phyloP scores from a whole-genome alignment of 2,888 invertebrate species.

The Neoaliturus tenellus region DNA sequence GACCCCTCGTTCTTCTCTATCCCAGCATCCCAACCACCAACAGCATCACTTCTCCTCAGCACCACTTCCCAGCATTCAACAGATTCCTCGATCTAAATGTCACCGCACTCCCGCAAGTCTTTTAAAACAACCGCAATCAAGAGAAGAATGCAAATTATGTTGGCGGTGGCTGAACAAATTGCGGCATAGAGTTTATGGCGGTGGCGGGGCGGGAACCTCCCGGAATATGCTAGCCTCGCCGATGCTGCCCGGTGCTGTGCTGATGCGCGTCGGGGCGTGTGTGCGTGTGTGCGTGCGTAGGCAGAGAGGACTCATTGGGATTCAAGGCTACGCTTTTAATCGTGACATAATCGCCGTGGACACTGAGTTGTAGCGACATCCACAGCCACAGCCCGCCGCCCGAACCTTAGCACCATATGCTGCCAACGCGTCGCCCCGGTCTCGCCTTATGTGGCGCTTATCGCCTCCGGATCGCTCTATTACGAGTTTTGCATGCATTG shows the following conservation, averaged over 20 bases:
- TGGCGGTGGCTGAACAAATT: not conserved
- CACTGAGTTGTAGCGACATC: not conserved
- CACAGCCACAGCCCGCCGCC: no score
- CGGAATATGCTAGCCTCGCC: no score
- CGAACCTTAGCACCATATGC: not conserved
- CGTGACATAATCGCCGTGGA: conserved; percentile 38
- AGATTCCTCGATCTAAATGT: conserved; percentile 13
- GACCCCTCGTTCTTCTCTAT: no score
- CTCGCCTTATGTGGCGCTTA: not conserved
- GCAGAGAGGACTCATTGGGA: conserved; percentile 15
- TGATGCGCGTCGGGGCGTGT: no score
- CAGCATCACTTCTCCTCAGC: no score
- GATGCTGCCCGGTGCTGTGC: no score
- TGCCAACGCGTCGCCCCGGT: no score
- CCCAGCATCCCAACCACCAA: no score
- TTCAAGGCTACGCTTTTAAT: conserved; percentile 42
- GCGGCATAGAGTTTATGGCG: not conserved
- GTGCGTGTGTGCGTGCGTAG: not conserved
- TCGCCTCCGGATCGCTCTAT: conserved; percentile 24
- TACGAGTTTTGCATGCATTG: conserved; percentile 19
- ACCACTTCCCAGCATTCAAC: no score
- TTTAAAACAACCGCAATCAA: not conserved
- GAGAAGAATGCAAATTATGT: conserved; percentile 15
- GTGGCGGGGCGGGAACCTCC: no score
- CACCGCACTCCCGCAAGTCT: not conserved